A percentile compares a stretch with the other conserved stretches of the same genome.
Conservation (phyloP, 2,797 vertebrate species). For the Coccyzus lansbergi region DNA sequence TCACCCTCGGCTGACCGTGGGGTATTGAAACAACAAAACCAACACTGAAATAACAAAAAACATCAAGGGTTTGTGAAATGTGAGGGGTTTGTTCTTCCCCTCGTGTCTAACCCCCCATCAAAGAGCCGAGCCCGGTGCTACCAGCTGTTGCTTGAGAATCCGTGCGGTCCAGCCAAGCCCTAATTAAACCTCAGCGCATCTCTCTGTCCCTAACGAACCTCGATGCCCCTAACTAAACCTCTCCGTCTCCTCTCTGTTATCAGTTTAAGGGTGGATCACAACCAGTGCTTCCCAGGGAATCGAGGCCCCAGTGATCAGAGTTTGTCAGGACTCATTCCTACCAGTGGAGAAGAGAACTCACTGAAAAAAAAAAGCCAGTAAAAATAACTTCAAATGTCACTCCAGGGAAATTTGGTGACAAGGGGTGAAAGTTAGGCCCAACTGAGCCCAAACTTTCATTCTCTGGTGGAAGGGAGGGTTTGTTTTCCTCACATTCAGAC, state of each 20-base stretch:
- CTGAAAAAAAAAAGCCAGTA: background rate
- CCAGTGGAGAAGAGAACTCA: background rate
- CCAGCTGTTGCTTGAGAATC: slow-evolving; percentile 37
- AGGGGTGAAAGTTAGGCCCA: background rate
- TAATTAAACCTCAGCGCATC: background rate
- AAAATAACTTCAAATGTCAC: background rate
- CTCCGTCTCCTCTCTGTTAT: background rate
- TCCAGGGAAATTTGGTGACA: background rate
- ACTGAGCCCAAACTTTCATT: background rate
- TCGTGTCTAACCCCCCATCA: background rate
- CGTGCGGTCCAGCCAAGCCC: background rate
- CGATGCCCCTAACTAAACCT: background rate
- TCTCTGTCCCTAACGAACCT: too few species aligned
- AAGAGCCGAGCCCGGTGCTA: background rate
- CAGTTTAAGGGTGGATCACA: background rate
- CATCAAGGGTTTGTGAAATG: background rate
- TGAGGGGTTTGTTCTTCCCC: background rate
- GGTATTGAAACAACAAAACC: background rate
- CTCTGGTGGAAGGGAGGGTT: background rate
- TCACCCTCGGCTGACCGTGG: background rate
- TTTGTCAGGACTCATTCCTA: background rate
- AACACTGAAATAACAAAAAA: background rate
- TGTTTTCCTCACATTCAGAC: background rate
- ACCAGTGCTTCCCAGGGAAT: background rate
- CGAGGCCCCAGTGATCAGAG: background rate